These are phyloP conservation scores for Oxytorus armatus DNA, from an alignment of 2,888 invertebrate species.

Conservation along the genomic window DNA sequence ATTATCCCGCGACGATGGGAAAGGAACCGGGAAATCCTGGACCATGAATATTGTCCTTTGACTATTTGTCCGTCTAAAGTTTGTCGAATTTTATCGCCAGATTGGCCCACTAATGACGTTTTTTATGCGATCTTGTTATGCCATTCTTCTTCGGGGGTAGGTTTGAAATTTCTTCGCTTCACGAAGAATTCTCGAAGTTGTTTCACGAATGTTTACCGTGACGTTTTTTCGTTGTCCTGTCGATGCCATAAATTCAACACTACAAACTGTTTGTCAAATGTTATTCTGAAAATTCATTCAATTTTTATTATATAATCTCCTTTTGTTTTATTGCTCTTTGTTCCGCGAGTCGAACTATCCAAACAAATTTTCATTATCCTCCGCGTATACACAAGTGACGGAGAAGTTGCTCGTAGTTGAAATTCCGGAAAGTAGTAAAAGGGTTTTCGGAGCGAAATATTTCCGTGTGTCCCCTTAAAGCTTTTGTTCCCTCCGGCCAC, in stretches of 20 bases:
- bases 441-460: slow-evolving; percentile 38
- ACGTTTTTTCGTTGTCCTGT: too few relatives aligned
- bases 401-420: slow-evolving; percentile 3
- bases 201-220: too few relatives aligned
- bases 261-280: too few relatives aligned
- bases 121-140: neutral
- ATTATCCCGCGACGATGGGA: slow-evolving; percentile 1
- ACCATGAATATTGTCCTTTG: slow-evolving; percentile 22
- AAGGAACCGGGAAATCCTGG: slow-evolving; percentile 1
- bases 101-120: too few relatives aligned
- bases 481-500: slow-evolving; percentile 42
- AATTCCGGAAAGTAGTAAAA: slow-evolving; percentile 38
- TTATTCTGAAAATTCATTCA: too few relatives aligned
- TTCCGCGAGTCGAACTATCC: slow-evolving; percentile 5
- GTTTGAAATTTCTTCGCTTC: neutral
- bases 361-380: slow-evolving; percentile 24
- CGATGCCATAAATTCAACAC: too few relatives aligned
- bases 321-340: neutral
- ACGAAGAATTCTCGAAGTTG: too few relatives aligned
- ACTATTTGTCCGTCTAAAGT: neutral
- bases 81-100: slow-evolving; percentile 9
- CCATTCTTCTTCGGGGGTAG: neutral
- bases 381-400: neutral
- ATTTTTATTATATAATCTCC: too few relatives aligned
- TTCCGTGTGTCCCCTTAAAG: slow-evolving; percentile 48